Conservation (phyloP, 2,113 vertebrate genomes). For the Labrus mixtus region DNA sequence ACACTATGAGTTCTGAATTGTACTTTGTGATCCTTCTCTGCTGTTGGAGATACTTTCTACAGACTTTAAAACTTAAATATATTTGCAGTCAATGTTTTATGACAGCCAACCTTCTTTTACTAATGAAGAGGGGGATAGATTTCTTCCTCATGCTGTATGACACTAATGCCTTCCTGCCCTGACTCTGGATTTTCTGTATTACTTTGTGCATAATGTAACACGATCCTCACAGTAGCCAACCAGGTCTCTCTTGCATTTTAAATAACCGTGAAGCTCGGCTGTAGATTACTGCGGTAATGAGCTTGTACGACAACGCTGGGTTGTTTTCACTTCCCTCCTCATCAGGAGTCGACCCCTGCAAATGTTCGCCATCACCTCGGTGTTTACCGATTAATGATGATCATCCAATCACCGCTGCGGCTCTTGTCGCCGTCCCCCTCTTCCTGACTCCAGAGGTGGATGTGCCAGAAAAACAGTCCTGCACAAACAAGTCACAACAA, state of each 20-base stretch:
- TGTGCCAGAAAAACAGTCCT: constrained; percentile 23
- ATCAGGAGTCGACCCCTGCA: constrained; percentile 16
- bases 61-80: constrained; percentile 27
- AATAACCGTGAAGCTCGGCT: constrained; percentile 19
- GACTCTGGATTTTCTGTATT: constrained; percentile 19
- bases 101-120: constrained; percentile 31
- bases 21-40: not conserved
- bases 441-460: constrained; percentile 32
- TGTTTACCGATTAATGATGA: constrained; percentile 40
- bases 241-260: constrained; percentile 33
- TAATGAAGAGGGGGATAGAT: constrained; percentile 18
- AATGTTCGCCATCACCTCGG: constrained; percentile 13
- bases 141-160: not conserved
- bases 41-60: constrained; percentile 22
- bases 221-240: not conserved
- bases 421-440: constrained; percentile 11
- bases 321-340: constrained; percentile 19
- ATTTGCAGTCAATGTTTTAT: constrained; percentile 21
- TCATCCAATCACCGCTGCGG: constrained; percentile 39
- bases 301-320: not conserved
- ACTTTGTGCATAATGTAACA: constrained; percentile 38
- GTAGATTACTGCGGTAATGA: constrained; percentile 42
- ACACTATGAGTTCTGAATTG: not conserved
- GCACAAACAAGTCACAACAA: constrained; percentile 55
- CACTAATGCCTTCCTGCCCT: constrained; percentile 36